Conservation (phyloP, 2,888 invertebrate species). For the Epinotia nisella region DNA sequence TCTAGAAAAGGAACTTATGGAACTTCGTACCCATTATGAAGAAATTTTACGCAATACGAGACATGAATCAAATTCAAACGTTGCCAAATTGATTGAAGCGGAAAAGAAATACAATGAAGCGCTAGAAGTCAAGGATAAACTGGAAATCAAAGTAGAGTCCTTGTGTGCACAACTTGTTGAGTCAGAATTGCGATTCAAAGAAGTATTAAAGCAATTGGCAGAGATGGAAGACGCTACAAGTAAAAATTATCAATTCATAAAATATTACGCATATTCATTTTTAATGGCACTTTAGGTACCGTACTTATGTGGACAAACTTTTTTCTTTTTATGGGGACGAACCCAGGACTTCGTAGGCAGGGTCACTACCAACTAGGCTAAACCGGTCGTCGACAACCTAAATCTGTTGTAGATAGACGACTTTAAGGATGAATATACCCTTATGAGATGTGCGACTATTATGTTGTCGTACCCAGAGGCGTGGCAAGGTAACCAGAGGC, state of each 20-base stretch:
- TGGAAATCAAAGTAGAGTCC: constrained; percentile 60
- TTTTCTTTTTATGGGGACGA: no score
- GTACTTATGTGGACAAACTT: no score
- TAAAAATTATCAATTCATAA: constrained; percentile 47
- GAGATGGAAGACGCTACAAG: constrained; percentile 57
- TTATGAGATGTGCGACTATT: no score
- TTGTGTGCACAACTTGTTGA: constrained; percentile 61
- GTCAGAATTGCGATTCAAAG: constrained; percentile 59
- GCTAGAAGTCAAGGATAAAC: constrained; percentile 59
- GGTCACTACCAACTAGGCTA: no score
- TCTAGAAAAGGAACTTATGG: constrained; percentile 65
- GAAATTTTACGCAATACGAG: constrained; percentile 64
- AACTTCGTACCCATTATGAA: constrained; percentile 65
- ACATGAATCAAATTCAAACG: constrained; percentile 61
- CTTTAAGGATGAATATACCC: no score
- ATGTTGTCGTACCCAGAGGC: no score
- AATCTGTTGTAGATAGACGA: no score
- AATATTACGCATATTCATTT: neutral
- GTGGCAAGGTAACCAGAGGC: no score
- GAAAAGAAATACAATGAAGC: constrained; percentile 66
- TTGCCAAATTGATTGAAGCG: constrained; percentile 63
- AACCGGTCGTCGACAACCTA: no score
- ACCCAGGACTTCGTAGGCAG: no score
- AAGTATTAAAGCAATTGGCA: constrained; percentile 53
- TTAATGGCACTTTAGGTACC: no score